These are phyloP conservation scores for Arge pagana DNA, from an alignment of 2,888 invertebrate species.

Conservation along the genomic window DNA sequence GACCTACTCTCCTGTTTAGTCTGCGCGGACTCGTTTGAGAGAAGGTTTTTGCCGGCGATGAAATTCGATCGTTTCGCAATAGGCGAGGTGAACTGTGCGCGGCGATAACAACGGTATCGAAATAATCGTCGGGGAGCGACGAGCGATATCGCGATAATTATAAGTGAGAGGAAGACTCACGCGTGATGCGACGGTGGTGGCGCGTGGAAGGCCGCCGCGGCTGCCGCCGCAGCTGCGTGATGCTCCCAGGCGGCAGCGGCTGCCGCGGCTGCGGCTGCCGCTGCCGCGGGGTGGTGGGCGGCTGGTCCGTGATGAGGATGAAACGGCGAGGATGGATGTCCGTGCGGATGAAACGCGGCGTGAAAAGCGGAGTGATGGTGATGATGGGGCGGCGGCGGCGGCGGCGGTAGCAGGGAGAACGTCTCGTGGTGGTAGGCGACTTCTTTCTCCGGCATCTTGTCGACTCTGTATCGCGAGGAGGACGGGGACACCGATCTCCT, in stretches of 20 bases:
- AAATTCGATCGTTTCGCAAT: no score
- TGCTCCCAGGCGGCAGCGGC: constrained; percentile 67
- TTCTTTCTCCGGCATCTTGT: constrained; percentile 65
- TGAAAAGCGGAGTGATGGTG: constrained; percentile 55
- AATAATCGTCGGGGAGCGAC: no score
- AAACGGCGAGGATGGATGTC: constrained; percentile 63
- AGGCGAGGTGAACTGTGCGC: no score
- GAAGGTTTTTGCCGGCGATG: no score
- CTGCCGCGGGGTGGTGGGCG: constrained; percentile 37
- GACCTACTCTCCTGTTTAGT: not conserved
- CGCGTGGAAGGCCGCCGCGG: constrained; percentile 64
- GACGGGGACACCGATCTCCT: no score
- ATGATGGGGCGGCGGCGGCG: constrained; percentile 46
- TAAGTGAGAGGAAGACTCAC: constrained; percentile 44
- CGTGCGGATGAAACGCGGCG: constrained; percentile 57
- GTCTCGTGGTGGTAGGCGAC: constrained; percentile 64
- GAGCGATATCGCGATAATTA: no score
- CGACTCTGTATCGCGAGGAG: no score
- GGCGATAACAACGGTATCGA: no score
- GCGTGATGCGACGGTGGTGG: constrained; percentile 52
- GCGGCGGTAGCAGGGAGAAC: constrained; percentile 56
- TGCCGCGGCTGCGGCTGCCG: constrained; percentile 59
- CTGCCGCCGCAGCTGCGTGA: constrained; percentile 65
- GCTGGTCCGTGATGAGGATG: constrained; percentile 51
- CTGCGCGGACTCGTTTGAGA: not conserved